Evolutionary conservation across 2,888 invertebrate species (phyloP).

Genomic region (Coelogynopora nodosa): DNA sequence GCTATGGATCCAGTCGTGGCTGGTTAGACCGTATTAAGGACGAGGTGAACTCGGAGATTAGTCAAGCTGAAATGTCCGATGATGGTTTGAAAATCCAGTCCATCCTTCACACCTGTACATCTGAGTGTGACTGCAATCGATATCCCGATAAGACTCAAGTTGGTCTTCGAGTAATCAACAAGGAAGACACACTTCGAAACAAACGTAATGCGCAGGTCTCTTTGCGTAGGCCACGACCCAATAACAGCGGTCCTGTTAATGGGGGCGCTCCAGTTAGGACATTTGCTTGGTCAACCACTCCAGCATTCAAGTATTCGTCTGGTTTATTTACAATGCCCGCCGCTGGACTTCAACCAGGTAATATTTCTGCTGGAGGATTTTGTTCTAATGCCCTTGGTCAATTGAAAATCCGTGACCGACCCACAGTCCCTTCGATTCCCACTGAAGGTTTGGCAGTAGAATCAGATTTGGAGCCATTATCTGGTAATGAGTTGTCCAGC

Average conservation of each 20-base stretch:
- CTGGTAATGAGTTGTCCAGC: background rate
- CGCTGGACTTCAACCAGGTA: background rate
- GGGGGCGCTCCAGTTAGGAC: background rate
- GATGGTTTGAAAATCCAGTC: background rate
- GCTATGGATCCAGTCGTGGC: background rate
- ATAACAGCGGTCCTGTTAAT: background rate
- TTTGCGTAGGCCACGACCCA: background rate
- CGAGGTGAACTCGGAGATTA: background rate
- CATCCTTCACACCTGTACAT: conserved; percentile 11
- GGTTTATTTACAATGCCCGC: background rate
- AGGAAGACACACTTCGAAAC: background rate
- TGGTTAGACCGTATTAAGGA: background rate
- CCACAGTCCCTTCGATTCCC: conserved; percentile 10
- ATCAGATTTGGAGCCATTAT: background rate
- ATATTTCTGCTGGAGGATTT: background rate
- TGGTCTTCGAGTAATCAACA: background rate
- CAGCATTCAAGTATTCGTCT: background rate
- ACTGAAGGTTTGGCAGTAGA: background rate
- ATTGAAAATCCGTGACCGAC: background rate
- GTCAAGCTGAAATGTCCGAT: background rate
- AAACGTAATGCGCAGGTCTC: background rate
- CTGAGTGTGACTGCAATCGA: conserved; percentile 32
- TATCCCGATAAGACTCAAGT: background rate
- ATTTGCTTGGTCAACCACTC: background rate
- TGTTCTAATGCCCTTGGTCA: conserved; percentile 33